phyloP scores from a whole-genome alignment of 2,888 invertebrate genomes.

The Zygothrica quintamaculata region DNA sequence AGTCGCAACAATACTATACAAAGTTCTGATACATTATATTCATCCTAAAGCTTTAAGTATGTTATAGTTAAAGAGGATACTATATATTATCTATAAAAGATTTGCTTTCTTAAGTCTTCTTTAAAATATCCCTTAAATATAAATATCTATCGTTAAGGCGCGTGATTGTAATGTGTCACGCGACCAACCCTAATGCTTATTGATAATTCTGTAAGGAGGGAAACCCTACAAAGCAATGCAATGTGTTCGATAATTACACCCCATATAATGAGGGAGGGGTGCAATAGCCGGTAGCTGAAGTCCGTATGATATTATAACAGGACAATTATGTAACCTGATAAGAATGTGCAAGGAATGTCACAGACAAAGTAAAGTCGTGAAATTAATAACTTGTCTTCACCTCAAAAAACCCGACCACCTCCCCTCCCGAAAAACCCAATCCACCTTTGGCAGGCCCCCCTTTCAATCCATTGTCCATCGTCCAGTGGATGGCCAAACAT shows the following conservation, averaged over 20 bases:
- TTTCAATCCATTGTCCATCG: conserved; percentile 2
- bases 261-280: conserved; percentile 43
- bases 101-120: too few species aligned
- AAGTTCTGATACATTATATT: too few species aligned
- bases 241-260: conserved; percentile 72
- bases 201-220: conserved; percentile 45
- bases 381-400: conserved; percentile 63
- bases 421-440: background rate
- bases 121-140: background rate
- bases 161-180: conserved; percentile 23
- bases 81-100: too few species aligned
- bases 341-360: conserved; percentile 46
- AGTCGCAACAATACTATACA: too few species aligned
- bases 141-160: background rate
- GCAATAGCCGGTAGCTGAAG: conserved; percentile 4
- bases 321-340: conserved; percentile 79
- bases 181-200: conserved; percentile 15
- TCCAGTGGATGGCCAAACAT: conserved; percentile 48
- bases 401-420: background rate
- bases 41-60: too few species aligned
- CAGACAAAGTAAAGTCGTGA: conserved; percentile 71
- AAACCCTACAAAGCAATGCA: conserved; percentile 70
- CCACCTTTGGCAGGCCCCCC: background rate
- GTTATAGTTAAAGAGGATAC: too few species aligned
- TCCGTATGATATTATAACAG: conserved; percentile 49